Conservation (phyloP, 2,113 vertebrate genomes). For the Actenoides lindsayi region DNA sequence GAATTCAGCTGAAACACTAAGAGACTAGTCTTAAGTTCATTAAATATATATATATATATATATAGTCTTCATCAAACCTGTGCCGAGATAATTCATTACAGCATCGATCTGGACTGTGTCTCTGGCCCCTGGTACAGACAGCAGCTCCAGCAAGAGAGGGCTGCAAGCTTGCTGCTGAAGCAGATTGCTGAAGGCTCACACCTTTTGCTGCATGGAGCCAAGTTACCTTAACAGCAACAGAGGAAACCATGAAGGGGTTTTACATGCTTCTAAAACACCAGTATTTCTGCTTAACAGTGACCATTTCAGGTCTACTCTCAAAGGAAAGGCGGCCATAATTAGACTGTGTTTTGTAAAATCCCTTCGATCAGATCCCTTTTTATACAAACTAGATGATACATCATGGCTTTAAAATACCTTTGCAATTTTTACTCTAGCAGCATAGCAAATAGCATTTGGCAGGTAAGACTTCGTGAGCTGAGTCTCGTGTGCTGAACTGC, state of each 20-base stretch:
- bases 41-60: background rate
- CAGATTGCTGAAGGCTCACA: background rate
- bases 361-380: background rate
- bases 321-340: background rate
- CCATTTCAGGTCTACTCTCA: background rate
- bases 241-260: background rate
- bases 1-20: background rate
- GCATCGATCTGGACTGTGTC: accelerated
- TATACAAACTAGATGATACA: background rate
- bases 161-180: background rate
- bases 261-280: background rate
- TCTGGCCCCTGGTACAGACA: background rate
- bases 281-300: background rate
- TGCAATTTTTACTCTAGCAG: background rate
- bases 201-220: background rate
- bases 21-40: background rate
- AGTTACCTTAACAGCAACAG: background rate
- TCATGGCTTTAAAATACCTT: background rate
- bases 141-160: background rate
- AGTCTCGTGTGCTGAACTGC: background rate
- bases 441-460: background rate
- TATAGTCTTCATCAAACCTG: background rate
- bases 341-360: background rate
- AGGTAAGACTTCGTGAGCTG: background rate
- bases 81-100: background rate